Conservation (phyloP, 2,888 invertebrate species). For the Hydraecia micacea region DNA sequence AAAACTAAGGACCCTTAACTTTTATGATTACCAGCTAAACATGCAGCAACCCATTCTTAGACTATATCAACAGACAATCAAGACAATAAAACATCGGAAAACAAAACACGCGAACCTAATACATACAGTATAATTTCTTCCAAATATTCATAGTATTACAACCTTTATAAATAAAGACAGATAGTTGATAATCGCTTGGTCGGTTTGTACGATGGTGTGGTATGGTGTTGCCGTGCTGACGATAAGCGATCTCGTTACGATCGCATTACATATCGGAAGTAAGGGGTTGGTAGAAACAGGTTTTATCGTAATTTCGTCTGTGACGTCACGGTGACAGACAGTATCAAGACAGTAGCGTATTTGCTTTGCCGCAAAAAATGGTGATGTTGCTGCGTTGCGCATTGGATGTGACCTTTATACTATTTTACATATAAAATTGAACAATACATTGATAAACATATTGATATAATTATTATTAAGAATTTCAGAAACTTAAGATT, state of each 20-base stretch:
- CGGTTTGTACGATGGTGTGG: slow-evolving; percentile 31
- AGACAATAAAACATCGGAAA: slow-evolving; percentile 60
- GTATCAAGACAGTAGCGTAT: slow-evolving; percentile 7
- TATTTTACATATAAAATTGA: background rate
- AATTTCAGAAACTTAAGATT: background rate
- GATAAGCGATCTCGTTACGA: slow-evolving; percentile 64
- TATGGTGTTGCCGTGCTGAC: slow-evolving; percentile 46
- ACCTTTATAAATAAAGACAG: background rate
- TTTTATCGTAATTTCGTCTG: slow-evolving; percentile 34
- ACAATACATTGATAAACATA: background rate
- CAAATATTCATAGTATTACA: slow-evolving; percentile 23
- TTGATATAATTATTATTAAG: background rate
- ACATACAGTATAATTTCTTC: slow-evolving; percentile 54
- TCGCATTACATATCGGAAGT: slow-evolving; percentile 65
- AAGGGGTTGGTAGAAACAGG: slow-evolving; percentile 53
- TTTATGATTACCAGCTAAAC: slow-evolving; percentile 54
- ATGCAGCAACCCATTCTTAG: slow-evolving; percentile 52
- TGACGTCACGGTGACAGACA: slow-evolving; percentile 47
- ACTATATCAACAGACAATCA: slow-evolving; percentile 58
- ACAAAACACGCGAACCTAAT: slow-evolving; percentile 61
- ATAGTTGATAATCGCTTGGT: slow-evolving; percentile 42
- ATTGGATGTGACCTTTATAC: background rate
- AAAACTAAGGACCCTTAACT: slow-evolving; percentile 28
- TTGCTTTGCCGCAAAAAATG: background rate
- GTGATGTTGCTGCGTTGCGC: background rate